phyloP scores from a whole-genome alignment of 2,797 vertebrate species.

The Lithobates sylvaticus region DNA sequence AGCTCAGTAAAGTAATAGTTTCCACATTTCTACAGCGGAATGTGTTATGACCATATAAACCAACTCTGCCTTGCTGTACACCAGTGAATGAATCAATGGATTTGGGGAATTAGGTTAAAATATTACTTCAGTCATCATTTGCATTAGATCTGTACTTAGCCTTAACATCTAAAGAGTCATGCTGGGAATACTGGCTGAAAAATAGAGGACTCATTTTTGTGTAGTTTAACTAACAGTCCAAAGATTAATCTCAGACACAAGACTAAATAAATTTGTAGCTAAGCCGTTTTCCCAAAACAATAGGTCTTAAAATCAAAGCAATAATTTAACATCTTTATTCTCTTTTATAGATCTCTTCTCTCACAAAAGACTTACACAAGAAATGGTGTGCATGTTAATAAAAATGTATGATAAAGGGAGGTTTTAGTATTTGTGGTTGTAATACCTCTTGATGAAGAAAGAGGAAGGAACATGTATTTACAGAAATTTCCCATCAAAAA shows the following conservation, averaged over 20 bases:
- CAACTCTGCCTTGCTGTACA: too few species aligned
- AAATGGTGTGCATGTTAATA: background rate
- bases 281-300: background rate
- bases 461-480: too few species aligned
- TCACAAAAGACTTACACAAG: background rate
- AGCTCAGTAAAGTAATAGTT: background rate
- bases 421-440: background rate
- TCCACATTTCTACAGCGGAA: background rate
- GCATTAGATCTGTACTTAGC: background rate
- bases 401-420: background rate
- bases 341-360: background rate
- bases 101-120: slow-evolving; percentile 12
- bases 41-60: background rate
- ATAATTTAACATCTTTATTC: slow-evolving; percentile 11
- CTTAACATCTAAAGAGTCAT: background rate
- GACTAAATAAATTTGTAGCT: background rate
- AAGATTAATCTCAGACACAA: background rate
- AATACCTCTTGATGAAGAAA: background rate
- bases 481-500: too few species aligned
- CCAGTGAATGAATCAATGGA: background rate
- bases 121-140: slow-evolving; percentile 1
- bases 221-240: background rate
- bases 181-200: background rate
- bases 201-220: background rate
- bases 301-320: slow-evolving; percentile 20